phyloP scores from a whole-genome alignment of 2,797 vertebrate species.

The Melanotaenia trifasciata region DNA sequence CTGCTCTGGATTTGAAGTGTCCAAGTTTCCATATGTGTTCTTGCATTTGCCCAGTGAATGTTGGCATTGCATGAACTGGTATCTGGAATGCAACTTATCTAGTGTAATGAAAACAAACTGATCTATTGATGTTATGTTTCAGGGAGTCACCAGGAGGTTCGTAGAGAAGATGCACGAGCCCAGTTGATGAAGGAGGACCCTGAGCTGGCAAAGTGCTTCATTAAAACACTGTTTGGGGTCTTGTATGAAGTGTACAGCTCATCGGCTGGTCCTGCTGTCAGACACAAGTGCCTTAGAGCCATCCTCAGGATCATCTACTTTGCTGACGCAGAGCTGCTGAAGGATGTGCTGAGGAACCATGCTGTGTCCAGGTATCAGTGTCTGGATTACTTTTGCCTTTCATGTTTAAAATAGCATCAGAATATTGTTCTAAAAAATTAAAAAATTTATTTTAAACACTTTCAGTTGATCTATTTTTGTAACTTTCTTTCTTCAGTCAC shows the following conservation, averaged over 20 bases:
- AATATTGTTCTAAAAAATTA: neutral
- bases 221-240: slow-evolving; percentile 98
- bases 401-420: neutral
- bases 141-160: slow-evolving; percentile 95
- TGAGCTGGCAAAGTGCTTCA: slow-evolving; percentile 98
- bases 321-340: slow-evolving; percentile 98
- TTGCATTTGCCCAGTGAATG: neutral
- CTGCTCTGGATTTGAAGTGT: neutral
- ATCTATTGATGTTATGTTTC: slow-evolving; percentile 5
- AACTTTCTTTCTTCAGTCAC: slow-evolving; percentile 87
- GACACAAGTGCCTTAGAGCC: slow-evolving; percentile 99
- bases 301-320: slow-evolving; percentile 99
- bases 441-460: neutral
- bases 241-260: slow-evolving; percentile 99
- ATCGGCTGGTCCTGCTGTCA: slow-evolving; percentile 98
- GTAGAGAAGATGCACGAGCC: slow-evolving; percentile 97
- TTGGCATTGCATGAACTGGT: neutral
- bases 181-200: slow-evolving; percentile 99
- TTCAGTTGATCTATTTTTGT: neutral
- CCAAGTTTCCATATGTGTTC: neutral
- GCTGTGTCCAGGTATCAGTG: slow-evolving; percentile 93
- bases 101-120: neutral
- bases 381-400: neutral
- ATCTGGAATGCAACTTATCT: neutral
- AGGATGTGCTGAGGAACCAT: slow-evolving; percentile 98